Conservation (phyloP, 2,888 invertebrate genomes). For the Harpagoxenus sublaevis region DNA sequence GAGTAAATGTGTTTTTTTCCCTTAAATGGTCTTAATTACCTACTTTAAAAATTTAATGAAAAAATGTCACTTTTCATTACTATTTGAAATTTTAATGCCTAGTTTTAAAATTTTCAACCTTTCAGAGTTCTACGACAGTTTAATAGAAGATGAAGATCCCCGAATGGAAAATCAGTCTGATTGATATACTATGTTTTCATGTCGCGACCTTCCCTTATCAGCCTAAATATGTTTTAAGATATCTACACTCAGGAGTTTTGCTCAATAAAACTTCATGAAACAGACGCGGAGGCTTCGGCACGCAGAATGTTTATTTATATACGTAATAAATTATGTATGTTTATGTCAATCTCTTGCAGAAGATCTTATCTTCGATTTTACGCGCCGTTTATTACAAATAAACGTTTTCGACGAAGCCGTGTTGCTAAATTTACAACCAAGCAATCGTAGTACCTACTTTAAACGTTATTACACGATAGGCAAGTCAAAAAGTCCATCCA, state of each 20-base stretch:
- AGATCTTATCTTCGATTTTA: neutral
- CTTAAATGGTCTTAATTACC: no score
- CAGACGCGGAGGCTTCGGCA: neutral
- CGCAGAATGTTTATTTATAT: slow-evolving; percentile 5
- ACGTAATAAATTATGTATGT: slow-evolving; percentile 7
- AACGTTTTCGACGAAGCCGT: neutral
- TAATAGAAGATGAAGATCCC: slow-evolving; percentile 2
- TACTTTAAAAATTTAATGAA: no score
- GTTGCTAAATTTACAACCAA: slow-evolving; percentile 4
- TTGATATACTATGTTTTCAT: slow-evolving; percentile 13
- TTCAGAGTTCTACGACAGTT: neutral
- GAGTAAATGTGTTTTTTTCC: no score
- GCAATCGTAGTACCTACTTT: neutral
- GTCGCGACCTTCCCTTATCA: slow-evolving; percentile 10
- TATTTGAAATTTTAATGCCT: no score
- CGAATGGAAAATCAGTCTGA: slow-evolving; percentile 12
- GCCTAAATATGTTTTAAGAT: slow-evolving; percentile 13
- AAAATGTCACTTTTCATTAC: no score
- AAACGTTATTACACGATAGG: neutral
- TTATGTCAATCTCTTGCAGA: slow-evolving; percentile 4
- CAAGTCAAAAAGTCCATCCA: neutral
- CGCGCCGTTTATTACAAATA: neutral
- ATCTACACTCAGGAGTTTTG: neutral
- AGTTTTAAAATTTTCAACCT: neutral
- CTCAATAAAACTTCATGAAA: slow-evolving; percentile 10